A percentile compares a stretch with the other conserved stretches of the same genome.
Evolutionary conservation across 2,797 vertebrate genomes (phyloP).

Genomic region (Momotus momota): DNA sequence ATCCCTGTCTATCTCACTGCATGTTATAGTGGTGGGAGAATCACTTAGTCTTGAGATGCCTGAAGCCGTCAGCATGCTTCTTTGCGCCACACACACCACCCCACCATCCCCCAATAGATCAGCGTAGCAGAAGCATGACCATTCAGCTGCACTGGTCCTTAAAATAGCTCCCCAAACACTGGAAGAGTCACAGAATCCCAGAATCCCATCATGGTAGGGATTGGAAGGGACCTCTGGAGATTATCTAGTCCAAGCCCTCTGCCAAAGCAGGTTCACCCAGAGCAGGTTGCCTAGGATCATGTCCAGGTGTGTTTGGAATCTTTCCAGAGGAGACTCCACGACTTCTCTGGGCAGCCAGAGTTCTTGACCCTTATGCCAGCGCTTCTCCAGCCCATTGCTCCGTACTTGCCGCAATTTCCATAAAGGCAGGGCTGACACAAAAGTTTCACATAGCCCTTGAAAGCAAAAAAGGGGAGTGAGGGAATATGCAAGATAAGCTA

Average conservation of each 20-base stretch:
- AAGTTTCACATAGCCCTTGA: neutral
- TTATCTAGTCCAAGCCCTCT: no score
- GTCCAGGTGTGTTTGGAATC: no score
- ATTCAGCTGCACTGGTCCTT: neutral
- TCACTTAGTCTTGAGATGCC: neutral
- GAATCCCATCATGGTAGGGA: no score
- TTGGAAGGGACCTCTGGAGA: no score
- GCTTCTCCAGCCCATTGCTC: neutral
- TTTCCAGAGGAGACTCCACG: no score
- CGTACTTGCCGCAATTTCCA: neutral
- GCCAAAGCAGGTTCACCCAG: no score
- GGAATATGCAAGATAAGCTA: slow-evolving; percentile 2
- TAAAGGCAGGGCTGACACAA: neutral
- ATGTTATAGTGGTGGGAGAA: neutral
- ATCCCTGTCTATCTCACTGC: neutral
- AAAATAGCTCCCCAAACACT: neutral
- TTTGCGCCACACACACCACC: neutral
- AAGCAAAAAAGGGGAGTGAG: neutral
- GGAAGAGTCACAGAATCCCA: neutral
- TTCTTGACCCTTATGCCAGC: neutral
- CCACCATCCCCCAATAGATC: neutral
- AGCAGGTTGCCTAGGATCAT: no score
- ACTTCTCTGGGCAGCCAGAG: neutral
- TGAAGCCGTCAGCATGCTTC: neutral
- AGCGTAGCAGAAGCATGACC: neutral